Evolutionary conservation across 92 coral and sea anemone species (phyloP), one percentile per base, ranked within the genome.

Genomic region (Pocillopora grandis): DNA sequence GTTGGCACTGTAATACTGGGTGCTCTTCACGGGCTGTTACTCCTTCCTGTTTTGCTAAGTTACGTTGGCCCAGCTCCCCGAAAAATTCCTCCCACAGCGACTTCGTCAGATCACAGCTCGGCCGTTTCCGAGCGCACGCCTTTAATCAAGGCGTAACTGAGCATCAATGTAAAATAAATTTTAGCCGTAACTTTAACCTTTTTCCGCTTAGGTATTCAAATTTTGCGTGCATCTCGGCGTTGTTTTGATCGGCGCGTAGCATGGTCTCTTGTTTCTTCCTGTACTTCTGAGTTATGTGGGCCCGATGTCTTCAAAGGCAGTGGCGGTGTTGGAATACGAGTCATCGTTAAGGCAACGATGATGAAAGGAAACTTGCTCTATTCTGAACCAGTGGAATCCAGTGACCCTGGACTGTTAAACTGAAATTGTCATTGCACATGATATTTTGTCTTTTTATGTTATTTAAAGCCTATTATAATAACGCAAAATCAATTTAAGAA

Each of bases 151-250:
- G n/a, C 42, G 49, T 18, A 36, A 23, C 33, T 37, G 10, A 16
- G 14, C 20, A 4, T 1, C 10, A 35, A 16, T 15, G 5, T 31
- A 72, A 12, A 72, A 37, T 12, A 35, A 56, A 11, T 14, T 15
- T 21, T 77, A 62, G 33, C 71, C 15, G 9, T 62, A 48, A 62
- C 62, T 48, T 77, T 61, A 35, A 69, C 81, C 71, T 56, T 52
- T 76, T 52, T 66, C 67, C 62, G 56, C 83, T 33, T 77, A 96
- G 99, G 98, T 96, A 58, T 96, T 96, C 90, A 94, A 96, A 83
- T 94, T 96, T 85, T 96, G 99, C 62, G 94, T 96, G 98, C 94
- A 96, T 86, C 84, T 96, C 71, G 98, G 98, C 12, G 93, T 96
- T 66, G 98, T 96, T n/a, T 23, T 94, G 65, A 87, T 96, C 65